phyloP scores from a whole-genome alignment of 2,113 vertebrate genomes.

The Pavo muticus region DNA sequence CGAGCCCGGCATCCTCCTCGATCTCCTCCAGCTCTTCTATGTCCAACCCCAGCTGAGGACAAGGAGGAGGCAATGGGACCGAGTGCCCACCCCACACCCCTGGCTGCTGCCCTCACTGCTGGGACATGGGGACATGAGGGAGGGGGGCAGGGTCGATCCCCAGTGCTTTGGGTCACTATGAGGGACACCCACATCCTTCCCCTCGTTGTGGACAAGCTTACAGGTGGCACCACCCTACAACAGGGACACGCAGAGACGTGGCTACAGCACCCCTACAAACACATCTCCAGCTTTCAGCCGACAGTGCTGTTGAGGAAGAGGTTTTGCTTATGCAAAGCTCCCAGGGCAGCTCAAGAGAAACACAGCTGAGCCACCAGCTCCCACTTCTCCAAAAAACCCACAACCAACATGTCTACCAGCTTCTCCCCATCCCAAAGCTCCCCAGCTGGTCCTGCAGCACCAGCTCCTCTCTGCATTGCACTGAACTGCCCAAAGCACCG shows the following conservation, averaged over 20 bases:
- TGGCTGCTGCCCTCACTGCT: not conserved
- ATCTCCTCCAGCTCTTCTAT: constrained; percentile 98
- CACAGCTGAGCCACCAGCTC: not conserved
- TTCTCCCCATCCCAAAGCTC: not conserved
- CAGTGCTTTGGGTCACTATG: not conserved
- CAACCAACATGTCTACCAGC: not conserved
- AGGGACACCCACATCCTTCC: accelerated
- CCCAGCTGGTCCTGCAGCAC: not conserved
- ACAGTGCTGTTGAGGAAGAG: not conserved
- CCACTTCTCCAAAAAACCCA: not conserved
- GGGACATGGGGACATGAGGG: not conserved
- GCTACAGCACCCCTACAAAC: not conserved
- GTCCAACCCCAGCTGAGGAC: constrained; percentile 89
- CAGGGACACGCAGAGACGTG: not conserved
- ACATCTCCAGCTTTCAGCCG: not conserved
- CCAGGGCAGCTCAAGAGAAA: not conserved
- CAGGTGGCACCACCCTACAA: not conserved
- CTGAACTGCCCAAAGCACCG: not conserved
- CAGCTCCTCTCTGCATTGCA: not conserved
- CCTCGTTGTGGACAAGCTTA: accelerated
- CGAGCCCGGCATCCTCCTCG: constrained; percentile 96
- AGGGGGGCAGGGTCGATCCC: not conserved
- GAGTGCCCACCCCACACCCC: not conserved
- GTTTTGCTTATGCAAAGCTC: constrained; percentile 38
- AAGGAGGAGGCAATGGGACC: not conserved